These are phyloP conservation scores for Ailuropoda melanoleuca DNA, from an alignment of 2,113 vertebrate genomes.

Conservation along the genomic window DNA sequence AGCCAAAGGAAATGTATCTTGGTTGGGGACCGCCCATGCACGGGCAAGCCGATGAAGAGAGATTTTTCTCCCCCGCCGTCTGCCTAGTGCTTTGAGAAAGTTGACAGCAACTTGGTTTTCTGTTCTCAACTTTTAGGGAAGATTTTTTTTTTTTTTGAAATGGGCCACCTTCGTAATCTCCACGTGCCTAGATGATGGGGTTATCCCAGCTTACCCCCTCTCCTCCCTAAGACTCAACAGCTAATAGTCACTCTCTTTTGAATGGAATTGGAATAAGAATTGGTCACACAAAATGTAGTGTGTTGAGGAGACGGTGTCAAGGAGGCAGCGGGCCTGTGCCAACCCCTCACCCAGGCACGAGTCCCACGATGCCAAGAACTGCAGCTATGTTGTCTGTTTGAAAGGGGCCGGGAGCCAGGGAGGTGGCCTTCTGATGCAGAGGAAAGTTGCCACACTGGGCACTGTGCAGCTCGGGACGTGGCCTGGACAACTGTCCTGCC, in stretches of 20 bases:
- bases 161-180: not conserved
- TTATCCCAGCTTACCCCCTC: not conserved
- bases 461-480: rapidly evolving
- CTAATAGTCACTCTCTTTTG: rapidly evolving
- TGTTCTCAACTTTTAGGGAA: not conserved
- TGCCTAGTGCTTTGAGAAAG: not conserved
- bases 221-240: not conserved
- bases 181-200: not conserved
- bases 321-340: rapidly evolving
- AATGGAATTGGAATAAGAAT: not conserved
- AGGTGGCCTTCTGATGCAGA: not conserved
- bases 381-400: not conserved
- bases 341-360: not conserved
- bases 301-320: rapidly evolving
- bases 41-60: not conserved
- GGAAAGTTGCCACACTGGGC: not conserved
- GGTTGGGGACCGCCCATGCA: not conserved
- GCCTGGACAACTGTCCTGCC: not conserved
- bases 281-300: rapidly evolving
- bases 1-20: not conserved
- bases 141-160: not conserved
- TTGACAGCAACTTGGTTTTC: not conserved
- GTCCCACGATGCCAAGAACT: rapidly evolving
- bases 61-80: rapidly evolving
- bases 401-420: not conserved